Conservation (phyloP, 2,888 invertebrate species). For the Calameuta pallipes region DNA sequence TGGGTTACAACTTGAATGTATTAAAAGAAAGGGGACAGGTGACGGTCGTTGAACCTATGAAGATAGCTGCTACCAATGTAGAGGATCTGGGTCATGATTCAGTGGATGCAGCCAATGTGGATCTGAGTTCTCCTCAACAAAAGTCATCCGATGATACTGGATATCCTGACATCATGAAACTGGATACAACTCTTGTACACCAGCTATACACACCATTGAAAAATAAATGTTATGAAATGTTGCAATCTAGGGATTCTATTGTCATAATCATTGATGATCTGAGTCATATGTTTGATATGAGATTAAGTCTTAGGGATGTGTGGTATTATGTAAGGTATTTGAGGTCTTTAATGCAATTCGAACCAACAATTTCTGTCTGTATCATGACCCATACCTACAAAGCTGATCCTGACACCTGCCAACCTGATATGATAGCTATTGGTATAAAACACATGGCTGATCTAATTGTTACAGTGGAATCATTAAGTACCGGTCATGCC, state of each 20-base stretch:
- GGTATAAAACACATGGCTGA: slow-evolving; percentile 74
- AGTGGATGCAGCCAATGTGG: slow-evolving; percentile 60
- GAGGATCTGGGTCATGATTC: slow-evolving; percentile 65
- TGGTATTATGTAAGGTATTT: slow-evolving; percentile 57
- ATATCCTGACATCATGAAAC: slow-evolving; percentile 42
- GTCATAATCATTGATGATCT: slow-evolving; percentile 79
- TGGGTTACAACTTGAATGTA: slow-evolving; percentile 77
- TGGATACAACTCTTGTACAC: slow-evolving; percentile 62
- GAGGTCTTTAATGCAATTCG: slow-evolving; percentile 46
- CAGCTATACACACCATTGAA: slow-evolving; percentile 65
- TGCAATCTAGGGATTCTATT: slow-evolving; percentile 64
- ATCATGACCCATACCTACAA: slow-evolving; percentile 53
- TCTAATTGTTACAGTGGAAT: slow-evolving; percentile 73
- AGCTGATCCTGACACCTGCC: slow-evolving; percentile 68
- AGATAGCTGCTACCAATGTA: slow-evolving; percentile 49
- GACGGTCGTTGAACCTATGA: slow-evolving; percentile 69
- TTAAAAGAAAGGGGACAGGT: slow-evolving; percentile 67
- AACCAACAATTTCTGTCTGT: slow-evolving; percentile 48
- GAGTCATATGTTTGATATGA: slow-evolving; percentile 77
- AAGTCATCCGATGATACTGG: slow-evolving; percentile 24
- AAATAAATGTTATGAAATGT: slow-evolving; percentile 62
- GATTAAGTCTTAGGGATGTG: slow-evolving; percentile 69
- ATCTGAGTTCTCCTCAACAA: slow-evolving; percentile 59
- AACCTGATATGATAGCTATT: slow-evolving; percentile 69
- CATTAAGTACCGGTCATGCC: slow-evolving; percentile 79